Base-by-base conservation (phyloP, 2,888 invertebrate genomes). In the Seira sanloemensis region DNA sequence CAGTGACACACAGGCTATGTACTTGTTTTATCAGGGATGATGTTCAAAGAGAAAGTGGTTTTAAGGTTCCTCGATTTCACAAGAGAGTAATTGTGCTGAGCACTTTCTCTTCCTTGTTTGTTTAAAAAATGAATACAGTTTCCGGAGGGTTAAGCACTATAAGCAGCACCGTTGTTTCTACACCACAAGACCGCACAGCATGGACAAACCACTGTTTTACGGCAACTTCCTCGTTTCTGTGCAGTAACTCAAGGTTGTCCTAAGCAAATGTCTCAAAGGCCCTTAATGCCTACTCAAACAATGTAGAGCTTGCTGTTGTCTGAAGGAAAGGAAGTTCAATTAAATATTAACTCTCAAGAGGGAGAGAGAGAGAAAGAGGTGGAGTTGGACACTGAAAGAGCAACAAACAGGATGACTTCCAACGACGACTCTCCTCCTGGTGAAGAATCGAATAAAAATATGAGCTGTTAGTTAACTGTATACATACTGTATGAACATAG, bases 271-370 rank as follows among this genome's bases (percentile, higher is more conserved):
- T 66, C 54, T 25, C 71, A 58, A 26, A 69, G 37, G 19, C 12
- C 7, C 12, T 12, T 37, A 37, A 37, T 37, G 37, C 37, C 37
- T 9, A 37, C 37, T 37, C 37, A 37, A 37, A 37, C 37, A 37
- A 37, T 37, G 37, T n/a, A n/a, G n/a, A n/a, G n/a, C n/a, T n/a
- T n/a, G n/a, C n/a, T n/a, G n/a, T n/a, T n/a, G n/a, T n/a, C 37
- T 37, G 50, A 21, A 27, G 69, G 27, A 62, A 27, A 66, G 26
- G 25, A 46, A 50, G 66, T 79, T 79, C 79, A 79, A 79, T 79
- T 79, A 79, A 73, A 73, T 73, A 74, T 74, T 66, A 79, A 67
- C 73, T 79, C 79, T 74, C 79, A 5, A 27, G 79, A 73, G 79
- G 66, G 90, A 90, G 12, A 37, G 12, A 9, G 37, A 37, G 37